Evolutionary conservation across 2,113 vertebrate genomes (phyloP).

Genomic region (Turdus rufiventris): DNA sequence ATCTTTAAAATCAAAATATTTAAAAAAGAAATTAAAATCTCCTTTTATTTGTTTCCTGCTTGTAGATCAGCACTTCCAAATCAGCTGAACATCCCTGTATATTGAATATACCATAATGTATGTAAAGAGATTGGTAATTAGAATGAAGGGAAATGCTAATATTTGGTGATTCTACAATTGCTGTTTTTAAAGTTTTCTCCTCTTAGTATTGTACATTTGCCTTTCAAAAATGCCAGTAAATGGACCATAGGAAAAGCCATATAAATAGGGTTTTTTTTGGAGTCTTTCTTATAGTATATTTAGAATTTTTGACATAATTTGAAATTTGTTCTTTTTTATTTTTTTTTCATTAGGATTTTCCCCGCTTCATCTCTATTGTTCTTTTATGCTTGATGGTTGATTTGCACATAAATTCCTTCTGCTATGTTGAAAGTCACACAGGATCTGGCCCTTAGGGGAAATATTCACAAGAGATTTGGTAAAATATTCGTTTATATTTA

Average conservation of each 20-base stretch:
- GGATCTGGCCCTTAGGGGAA: slow-evolving; percentile 13
- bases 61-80: background rate
- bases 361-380: background rate
- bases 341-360: background rate
- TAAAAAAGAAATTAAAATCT: background rate
- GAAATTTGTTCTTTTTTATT: background rate
- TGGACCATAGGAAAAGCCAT: background rate
- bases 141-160: slow-evolving; percentile 7
- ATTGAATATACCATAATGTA: background rate
- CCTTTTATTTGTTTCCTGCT: background rate
- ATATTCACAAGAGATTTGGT: slow-evolving; percentile 26
- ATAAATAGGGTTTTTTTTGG: fast-evolving
- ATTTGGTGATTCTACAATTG: background rate
- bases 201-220: background rate
- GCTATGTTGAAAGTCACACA: slow-evolving; percentile 44
- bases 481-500: slow-evolving; percentile 20
- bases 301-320: background rate
- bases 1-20: background rate
- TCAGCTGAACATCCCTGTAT: background rate
- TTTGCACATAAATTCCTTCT: slow-evolving; percentile 59
- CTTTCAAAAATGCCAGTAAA: background rate
- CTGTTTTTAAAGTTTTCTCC: slow-evolving; percentile 12
- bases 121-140: background rate
- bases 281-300: background rate
- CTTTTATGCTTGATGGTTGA: slow-evolving; percentile 50